A percentile compares a stretch with the other conserved stretches of the same genome.
These are phyloP conservation scores for Pleuronectes platessa DNA, from an alignment of 2,113 vertebrate species.

Conservation along the genomic window DNA sequence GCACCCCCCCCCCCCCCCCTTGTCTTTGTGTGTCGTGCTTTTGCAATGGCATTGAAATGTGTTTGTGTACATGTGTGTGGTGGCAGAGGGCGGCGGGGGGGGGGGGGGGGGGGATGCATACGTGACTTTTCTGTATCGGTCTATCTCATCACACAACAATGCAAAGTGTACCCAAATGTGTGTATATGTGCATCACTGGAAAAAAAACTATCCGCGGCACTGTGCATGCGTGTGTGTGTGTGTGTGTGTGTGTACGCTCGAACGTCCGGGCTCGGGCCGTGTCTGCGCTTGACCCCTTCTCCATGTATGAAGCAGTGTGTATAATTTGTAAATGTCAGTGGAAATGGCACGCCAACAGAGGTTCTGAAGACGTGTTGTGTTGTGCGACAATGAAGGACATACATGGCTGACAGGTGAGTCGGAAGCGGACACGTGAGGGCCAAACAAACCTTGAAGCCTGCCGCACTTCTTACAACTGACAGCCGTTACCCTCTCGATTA, in stretches of 20 bases:
- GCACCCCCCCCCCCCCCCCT: not conserved
- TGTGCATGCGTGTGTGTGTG: constrained; percentile 6
- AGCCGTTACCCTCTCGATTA: constrained; percentile 6
- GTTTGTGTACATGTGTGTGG: constrained; percentile 3
- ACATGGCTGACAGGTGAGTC: constrained; percentile 39
- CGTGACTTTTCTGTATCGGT: constrained; percentile 42
- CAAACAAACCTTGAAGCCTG: constrained; percentile 62
- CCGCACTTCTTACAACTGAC: constrained; percentile 16
- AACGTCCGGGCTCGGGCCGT: constrained; percentile 16
- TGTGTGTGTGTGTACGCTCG: constrained; percentile 15
- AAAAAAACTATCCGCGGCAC: constrained; percentile 4
- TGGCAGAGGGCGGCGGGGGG: not conserved
- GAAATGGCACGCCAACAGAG: constrained; percentile 51
- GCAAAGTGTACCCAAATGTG: constrained; percentile 5
- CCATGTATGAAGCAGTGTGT: constrained; percentile 45
- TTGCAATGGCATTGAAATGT: constrained; percentile 22
- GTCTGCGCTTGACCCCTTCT: constrained; percentile 49
- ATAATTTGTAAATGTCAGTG: constrained; percentile 70
- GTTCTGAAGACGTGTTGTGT: constrained; percentile 56
- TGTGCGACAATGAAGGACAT: constrained; percentile 61
- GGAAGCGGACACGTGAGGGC: constrained; percentile 58
- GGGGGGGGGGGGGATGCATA: constrained; percentile 5
- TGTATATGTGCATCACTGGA: constrained; percentile 31
- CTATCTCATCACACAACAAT: constrained; percentile 42
- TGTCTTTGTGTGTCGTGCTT: constrained; percentile 48